phyloP scores from a whole-genome alignment of 1,140 invertebrate genomes.

The Tachypleus tridentatus region DNA sequence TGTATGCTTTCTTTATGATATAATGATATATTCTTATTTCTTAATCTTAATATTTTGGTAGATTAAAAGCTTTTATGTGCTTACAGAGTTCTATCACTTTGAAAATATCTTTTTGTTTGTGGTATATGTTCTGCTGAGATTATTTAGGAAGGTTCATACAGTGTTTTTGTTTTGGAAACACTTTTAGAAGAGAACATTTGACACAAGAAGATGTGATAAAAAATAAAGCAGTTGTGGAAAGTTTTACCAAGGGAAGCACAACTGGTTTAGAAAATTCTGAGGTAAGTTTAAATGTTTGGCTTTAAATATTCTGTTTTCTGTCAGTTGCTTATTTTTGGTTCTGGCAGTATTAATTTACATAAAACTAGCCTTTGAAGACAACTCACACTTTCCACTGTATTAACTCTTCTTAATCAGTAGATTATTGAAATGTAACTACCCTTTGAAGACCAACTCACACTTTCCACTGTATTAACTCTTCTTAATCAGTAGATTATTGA shows the following conservation, averaged over 20 bases:
- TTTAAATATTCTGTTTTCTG: not conserved
- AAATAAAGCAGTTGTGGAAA: slow-evolving; percentile 90
- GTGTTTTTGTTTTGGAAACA: not conserved
- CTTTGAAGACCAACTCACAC: no score
- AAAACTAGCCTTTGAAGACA: no score
- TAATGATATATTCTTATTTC: not conserved
- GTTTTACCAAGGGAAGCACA: slow-evolving; percentile 49
- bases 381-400: no score
- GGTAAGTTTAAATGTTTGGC: slow-evolving; percentile 21
- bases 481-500: no score
- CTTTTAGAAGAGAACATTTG: slow-evolving; percentile 65
- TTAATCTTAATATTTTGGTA: slow-evolving; percentile 16
- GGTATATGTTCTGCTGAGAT: no score
- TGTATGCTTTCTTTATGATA: slow-evolving; percentile 1
- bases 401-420: no score
- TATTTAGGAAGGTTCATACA: no score
- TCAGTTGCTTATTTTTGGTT: not conserved
- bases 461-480: no score
- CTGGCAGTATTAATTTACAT: not conserved
- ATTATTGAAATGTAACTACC: no score
- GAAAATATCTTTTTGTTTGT: no score
- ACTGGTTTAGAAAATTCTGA: slow-evolving; percentile 14
- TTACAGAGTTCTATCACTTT: no score
- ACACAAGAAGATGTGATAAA: slow-evolving; percentile 89
- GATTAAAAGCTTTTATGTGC: no score